Percentiles rank a stretch among this genome's conserved stretches.
phyloP scores from a whole-genome alignment of 2,113 vertebrate genomes.

The Parus major region DNA sequence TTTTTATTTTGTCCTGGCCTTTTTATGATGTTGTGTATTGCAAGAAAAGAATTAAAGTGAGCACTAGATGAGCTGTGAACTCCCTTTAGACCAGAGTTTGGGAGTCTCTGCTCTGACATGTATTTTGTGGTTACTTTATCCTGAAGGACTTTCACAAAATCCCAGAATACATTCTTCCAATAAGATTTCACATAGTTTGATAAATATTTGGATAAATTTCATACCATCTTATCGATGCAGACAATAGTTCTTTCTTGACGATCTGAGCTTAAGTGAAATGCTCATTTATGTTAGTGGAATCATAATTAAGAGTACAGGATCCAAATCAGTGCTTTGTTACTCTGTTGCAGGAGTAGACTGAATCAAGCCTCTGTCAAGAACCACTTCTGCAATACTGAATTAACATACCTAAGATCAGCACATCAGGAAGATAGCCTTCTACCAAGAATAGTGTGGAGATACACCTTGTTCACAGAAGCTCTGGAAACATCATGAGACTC shows the following conservation, averaged over 20 bases:
- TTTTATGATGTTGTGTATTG: neutral
- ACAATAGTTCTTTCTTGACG: neutral
- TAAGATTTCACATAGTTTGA: neutral
- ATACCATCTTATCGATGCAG: neutral
- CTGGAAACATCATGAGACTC: neutral
- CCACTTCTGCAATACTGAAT: neutral
- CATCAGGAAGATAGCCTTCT: neutral
- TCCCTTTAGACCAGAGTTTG: neutral
- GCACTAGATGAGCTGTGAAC: neutral
- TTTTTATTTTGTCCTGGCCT: neutral
- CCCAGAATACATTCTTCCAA: neutral
- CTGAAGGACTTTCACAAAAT: neutral
- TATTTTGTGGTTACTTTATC: neutral
- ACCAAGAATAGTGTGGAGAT: neutral
- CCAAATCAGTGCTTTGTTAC: neutral
- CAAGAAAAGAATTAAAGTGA: neutral
- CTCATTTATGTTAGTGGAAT: neutral
- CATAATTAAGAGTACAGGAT: slow-evolving; percentile 19
- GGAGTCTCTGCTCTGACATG: neutral
- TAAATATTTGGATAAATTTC: slow-evolving; percentile 26
- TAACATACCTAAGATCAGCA: neutral
- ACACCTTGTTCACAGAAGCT: neutral
- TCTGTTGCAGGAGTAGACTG: neutral
- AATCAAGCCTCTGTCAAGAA: slow-evolving; percentile 9
- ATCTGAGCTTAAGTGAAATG: neutral